A percentile compares a stretch with the other conserved stretches of the same genome.
Conservation (phyloP, 2,888 invertebrate species). For the Eilema depressum region DNA sequence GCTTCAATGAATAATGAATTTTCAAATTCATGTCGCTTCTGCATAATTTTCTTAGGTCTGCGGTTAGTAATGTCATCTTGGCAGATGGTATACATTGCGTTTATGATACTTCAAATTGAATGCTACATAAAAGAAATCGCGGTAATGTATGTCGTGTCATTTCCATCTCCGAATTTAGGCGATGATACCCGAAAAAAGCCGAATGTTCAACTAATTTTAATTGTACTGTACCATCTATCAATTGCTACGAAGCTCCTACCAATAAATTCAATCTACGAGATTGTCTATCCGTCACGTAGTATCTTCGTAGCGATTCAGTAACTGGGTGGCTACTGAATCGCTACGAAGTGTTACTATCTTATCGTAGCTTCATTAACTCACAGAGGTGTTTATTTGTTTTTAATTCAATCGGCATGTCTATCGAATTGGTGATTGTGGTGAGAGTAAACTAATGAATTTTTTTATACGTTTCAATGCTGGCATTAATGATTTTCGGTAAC, state of each 20-base stretch:
- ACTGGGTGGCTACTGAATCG: conserved; percentile 23
- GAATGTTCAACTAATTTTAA: no score
- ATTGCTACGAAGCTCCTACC: conserved; percentile 8
- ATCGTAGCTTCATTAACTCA: conserved; percentile 25
- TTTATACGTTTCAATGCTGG: neutral
- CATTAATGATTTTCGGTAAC: neutral
- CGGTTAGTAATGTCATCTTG: no score
- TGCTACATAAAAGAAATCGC: no score
- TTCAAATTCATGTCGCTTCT: no score
- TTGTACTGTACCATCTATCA: neutral
- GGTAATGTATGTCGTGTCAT: no score
- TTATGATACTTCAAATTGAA: no score
- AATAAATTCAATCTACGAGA: neutral
- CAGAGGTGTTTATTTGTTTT: conserved; percentile 17
- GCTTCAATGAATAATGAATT: no score
- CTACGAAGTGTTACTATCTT: conserved; percentile 25
- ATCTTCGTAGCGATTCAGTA: conserved; percentile 35
- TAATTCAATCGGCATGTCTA: conserved; percentile 18
- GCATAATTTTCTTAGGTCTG: no score
- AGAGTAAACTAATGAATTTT: conserved; percentile 15
- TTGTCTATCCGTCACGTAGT: conserved; percentile 27
- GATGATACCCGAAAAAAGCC: no score
- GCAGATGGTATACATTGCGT: no score
- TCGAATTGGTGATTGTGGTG: conserved; percentile 17
- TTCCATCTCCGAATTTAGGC: no score